These are phyloP conservation scores for Orchestes rusci DNA, from an alignment of 2,888 invertebrate species.

Conservation along the genomic window DNA sequence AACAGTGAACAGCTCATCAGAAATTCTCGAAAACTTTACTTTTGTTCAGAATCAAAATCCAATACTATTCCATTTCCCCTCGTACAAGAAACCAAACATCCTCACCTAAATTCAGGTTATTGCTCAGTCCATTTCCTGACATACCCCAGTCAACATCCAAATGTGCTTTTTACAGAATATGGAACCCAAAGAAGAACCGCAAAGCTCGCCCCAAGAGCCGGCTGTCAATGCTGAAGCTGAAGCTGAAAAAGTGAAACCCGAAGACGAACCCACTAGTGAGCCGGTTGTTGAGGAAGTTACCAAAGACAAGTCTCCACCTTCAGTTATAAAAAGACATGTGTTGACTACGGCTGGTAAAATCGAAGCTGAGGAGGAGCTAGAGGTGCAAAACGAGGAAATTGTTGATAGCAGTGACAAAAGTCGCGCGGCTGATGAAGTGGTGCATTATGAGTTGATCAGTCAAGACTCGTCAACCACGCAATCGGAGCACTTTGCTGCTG, in stretches of 20 bases:
- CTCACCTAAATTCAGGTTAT: conserved; percentile 12
- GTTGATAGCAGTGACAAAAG: conserved; percentile 29
- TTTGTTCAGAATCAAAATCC: no score
- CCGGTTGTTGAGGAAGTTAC: background rate
- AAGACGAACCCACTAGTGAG: conserved; percentile 3
- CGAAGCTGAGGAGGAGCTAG: conserved; percentile 23
- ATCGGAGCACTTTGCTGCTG: conserved; percentile 9
- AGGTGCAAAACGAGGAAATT: conserved; percentile 41
- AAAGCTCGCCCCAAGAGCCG: conserved; percentile 17
- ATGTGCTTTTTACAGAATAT: conserved; percentile 24
- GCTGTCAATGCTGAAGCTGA: conserved; percentile 3
- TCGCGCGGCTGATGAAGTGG: conserved; percentile 16
- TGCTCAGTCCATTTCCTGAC: no score
- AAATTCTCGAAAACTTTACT: no score
- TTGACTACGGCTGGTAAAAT: conserved; percentile 42
- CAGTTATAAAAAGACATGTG: conserved; percentile 35
- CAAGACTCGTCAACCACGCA: conserved; percentile 10
- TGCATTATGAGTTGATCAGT: conserved; percentile 12
- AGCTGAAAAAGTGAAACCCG: conserved; percentile 5
- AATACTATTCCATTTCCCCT: background rate
- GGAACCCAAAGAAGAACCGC: conserved; percentile 27
- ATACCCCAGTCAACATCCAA: no score
- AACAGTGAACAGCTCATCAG: no score
- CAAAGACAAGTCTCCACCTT: conserved; percentile 8
- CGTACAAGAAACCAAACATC: conserved; percentile 6